phyloP scores from a whole-genome alignment of 2,888 invertebrate species.

The Drosophila anomelani region DNA sequence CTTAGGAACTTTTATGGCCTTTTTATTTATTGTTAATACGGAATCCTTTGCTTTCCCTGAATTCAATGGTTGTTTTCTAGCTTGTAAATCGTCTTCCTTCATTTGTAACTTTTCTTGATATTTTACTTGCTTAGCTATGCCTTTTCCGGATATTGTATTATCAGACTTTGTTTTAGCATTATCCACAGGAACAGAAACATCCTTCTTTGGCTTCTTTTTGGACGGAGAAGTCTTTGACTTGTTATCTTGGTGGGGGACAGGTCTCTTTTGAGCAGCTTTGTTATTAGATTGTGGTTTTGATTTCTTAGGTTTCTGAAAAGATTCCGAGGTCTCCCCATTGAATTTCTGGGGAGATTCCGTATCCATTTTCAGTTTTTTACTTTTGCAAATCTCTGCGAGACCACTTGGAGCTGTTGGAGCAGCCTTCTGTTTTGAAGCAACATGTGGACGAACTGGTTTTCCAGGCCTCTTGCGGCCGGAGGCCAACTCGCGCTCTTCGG shows the following conservation, averaged over 20 bases:
- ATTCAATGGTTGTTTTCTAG: too few species aligned
- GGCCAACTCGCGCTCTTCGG: constrained; percentile 14
- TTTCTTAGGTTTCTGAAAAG: not conserved
- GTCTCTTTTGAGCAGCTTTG: not conserved
- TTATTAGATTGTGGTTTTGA: not conserved
- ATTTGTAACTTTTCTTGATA: too few species aligned
- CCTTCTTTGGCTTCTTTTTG: constrained; percentile 6
- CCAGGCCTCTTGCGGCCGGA: constrained; percentile 16
- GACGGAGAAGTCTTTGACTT: not conserved
- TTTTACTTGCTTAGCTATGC: not conserved
- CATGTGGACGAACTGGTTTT: not conserved
- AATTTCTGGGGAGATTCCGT: not conserved
- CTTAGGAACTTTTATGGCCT: not conserved
- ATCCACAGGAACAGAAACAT: not conserved
- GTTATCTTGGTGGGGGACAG: not conserved
- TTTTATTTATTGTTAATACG: not conserved
- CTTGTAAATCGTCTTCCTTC: not conserved
- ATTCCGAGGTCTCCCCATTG: not conserved
- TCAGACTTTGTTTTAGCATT: not conserved
- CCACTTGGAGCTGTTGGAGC: not conserved
- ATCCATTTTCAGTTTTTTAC: not conserved
- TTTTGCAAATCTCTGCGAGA: not conserved
- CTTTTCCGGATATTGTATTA: not conserved
- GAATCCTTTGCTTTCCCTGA: not conserved
- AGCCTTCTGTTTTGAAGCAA: not conserved